Evolutionary conservation across 2,113 vertebrate species (phyloP).

Genomic region (Chaetodon trifascialis): DNA sequence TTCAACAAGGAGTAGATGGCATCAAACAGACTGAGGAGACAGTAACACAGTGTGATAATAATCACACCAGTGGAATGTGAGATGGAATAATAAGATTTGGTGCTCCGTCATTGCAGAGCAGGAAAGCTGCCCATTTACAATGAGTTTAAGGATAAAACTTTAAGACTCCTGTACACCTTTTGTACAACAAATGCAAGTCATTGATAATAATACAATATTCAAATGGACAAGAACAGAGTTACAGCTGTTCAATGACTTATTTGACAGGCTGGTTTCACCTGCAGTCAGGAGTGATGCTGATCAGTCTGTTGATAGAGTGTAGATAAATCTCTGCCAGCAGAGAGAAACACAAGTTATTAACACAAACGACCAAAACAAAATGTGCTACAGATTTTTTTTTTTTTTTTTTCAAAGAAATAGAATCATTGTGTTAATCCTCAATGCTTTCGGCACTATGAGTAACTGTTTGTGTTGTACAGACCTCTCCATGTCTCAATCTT

Average conservation of each 20-base stretch:
- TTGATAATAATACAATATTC: too few relatives aligned
- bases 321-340: conserved; percentile 89
- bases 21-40: conserved; percentile 90
- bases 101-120: not conserved
- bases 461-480: conserved; percentile 48
- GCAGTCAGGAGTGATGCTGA: conserved; percentile 92
- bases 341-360: not conserved
- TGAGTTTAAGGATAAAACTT: too few relatives aligned
- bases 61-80: not conserved
- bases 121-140: too few relatives aligned
- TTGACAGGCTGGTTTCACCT: conserved; percentile 83
- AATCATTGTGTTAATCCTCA: not conserved
- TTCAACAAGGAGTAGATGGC: conserved; percentile 95
- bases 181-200: too few relatives aligned
- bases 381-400: not conserved
- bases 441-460: too few relatives aligned
- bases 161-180: too few relatives aligned
- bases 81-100: not conserved
- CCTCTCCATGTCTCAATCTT: conserved; percentile 99
- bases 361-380: not conserved
- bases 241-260: not conserved
- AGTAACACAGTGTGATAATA: conserved; percentile 1
- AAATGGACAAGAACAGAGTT: not conserved
- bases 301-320: conserved; percentile 89
- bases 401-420: not conserved